Conservation (phyloP, 2,888 invertebrate genomes). For the Schizaphis graminum region DNA sequence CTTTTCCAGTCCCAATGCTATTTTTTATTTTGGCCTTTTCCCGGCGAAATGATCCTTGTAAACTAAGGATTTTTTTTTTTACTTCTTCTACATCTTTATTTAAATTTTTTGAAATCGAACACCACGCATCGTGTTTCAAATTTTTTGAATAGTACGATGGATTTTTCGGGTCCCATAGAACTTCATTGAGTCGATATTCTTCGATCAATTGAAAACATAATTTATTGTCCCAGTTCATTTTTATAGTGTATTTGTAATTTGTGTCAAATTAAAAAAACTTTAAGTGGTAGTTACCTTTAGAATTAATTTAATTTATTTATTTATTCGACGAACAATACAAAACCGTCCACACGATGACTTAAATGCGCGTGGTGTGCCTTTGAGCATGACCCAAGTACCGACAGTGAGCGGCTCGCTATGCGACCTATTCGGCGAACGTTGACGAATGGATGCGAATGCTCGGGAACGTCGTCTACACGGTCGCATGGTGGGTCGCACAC, state of each 20-base stretch:
- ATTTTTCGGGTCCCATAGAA: background rate
- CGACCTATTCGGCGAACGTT: background rate
- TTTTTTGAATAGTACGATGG: background rate
- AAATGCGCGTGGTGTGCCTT: background rate
- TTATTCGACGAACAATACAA: no score
- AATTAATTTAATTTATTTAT: no score
- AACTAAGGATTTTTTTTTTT: slow-evolving; percentile 3
- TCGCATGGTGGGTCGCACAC: background rate
- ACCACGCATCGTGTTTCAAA: slow-evolving; percentile 2
- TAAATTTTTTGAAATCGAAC: slow-evolving; percentile 12
- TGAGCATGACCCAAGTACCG: background rate
- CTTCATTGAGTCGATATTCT: slow-evolving; percentile 8
- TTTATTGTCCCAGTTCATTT: background rate
- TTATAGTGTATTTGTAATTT: background rate
- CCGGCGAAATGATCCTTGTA: slow-evolving; percentile 6
- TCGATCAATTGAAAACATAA: background rate
- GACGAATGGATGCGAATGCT: background rate
- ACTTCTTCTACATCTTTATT: slow-evolving; percentile 1
- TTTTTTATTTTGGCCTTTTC: background rate
- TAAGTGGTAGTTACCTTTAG: no score
- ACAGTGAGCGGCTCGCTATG: background rate
- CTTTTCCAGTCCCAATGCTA: background rate
- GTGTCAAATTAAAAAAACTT: no score
- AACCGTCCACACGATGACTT: background rate
- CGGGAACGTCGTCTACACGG: background rate